phyloP scores from a whole-genome alignment of 2,113 vertebrate genomes.

The Anseranas semipalmata region DNA sequence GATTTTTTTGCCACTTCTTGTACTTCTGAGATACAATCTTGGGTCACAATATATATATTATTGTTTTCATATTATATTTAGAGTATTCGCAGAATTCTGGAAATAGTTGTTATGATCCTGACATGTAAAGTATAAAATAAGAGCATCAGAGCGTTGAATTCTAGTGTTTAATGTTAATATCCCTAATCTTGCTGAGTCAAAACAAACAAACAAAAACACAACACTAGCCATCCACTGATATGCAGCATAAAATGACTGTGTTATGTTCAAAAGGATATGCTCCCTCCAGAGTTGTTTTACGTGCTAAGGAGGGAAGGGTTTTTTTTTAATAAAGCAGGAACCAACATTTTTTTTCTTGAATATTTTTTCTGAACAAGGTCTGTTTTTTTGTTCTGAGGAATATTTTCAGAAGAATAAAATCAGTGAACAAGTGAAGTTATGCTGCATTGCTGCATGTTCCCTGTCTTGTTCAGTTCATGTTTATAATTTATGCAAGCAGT shows the following conservation, averaged over 20 bases:
- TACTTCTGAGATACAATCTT: background rate
- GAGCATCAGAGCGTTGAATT: background rate
- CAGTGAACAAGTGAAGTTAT: constrained; percentile 32
- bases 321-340: background rate
- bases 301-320: background rate
- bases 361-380: background rate
- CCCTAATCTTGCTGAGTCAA: background rate
- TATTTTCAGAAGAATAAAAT: constrained; percentile 8
- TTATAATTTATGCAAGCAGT: constrained; percentile 80
- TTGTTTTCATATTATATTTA: background rate
- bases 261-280: background rate
- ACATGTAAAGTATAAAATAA: background rate
- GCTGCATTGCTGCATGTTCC: constrained; percentile 15
- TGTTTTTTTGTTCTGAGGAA: constrained; percentile 9
- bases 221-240: background rate
- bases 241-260: background rate
- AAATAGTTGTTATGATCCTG: background rate
- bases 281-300: background rate
- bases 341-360: background rate
- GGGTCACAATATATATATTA: background rate
- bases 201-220: background rate
- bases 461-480: constrained; percentile 71
- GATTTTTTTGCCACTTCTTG: background rate
- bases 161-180: background rate
- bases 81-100: background rate